A percentile compares a stretch with the other conserved stretches of the same genome.
These are phyloP conservation scores for Acrossocheilus wenchowensis DNA, from an alignment of 2,797 vertebrate species.

Conservation along the genomic window DNA sequence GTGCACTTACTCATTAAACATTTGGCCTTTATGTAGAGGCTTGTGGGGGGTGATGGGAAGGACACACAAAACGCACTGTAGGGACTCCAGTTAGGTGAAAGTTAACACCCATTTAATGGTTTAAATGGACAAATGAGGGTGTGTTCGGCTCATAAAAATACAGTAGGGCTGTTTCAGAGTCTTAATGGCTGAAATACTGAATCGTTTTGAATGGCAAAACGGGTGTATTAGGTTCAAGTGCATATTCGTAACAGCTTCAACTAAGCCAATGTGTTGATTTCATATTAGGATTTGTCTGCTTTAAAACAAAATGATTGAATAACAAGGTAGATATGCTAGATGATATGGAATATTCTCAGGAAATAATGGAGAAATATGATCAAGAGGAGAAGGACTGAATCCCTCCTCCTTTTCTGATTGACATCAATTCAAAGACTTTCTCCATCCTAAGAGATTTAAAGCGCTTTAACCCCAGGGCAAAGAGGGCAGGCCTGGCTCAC, in stretches of 20 bases:
- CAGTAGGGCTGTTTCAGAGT: background rate
- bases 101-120: constrained; percentile 69
- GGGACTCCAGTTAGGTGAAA: constrained; percentile 72
- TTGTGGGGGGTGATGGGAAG: constrained; percentile 63
- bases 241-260: background rate
- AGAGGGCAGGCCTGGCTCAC: constrained; percentile 63
- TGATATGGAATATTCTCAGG: background rate
- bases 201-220: background rate
- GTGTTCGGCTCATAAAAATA: constrained; percentile 30
- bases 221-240: background rate
- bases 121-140: constrained; percentile 27
- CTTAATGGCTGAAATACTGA: constrained; percentile 5
- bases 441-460: constrained; percentile 41
- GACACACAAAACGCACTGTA: constrained; percentile 71
- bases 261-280: background rate
- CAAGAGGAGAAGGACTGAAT: background rate
- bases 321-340: background rate
- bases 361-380: constrained; percentile 1
- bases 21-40: constrained; percentile 83
- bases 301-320: background rate
- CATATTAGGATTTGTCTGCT: background rate
- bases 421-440: constrained; percentile 42
- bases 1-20: constrained; percentile 92
- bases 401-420: constrained; percentile 3
- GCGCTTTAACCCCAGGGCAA: constrained; percentile 65